Percentiles rank a stretch among this genome's conserved stretches.
phyloP scores from a whole-genome alignment of 1,140 invertebrate species.

The Bradynema listronoti region DNA sequence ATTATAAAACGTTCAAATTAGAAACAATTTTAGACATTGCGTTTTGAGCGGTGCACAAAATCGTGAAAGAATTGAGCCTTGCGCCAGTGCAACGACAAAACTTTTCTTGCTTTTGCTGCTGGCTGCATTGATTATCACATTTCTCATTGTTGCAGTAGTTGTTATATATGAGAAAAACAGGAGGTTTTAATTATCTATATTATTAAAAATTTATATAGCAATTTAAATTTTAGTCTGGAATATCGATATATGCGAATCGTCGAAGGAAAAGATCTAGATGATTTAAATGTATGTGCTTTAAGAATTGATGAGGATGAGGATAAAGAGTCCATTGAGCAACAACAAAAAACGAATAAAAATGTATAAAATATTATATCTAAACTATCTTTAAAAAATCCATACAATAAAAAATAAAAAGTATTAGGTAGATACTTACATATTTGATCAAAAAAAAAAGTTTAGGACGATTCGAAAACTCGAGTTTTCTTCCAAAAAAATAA shows the following conservation, averaged over 20 bases:
- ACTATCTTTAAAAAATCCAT: too few relatives aligned
- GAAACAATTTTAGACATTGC: constrained; percentile 33
- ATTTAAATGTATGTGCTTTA: constrained; percentile 26
- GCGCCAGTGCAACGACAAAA: constrained; percentile 25
- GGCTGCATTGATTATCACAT: constrained; percentile 30
- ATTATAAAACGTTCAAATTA: not conserved
- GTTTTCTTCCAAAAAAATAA: too few relatives aligned
- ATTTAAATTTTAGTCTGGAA: constrained; percentile 30
- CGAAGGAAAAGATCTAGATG: constrained; percentile 40
- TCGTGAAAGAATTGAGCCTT: constrained; percentile 33
- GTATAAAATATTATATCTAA: too few relatives aligned
- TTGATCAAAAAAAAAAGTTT: too few relatives aligned
- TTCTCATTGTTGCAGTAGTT: constrained; percentile 31
- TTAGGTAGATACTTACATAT: too few relatives aligned
- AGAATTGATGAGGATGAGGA: constrained; percentile 37
- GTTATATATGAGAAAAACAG: constrained; percentile 40
- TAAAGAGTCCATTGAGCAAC: too few relatives aligned
- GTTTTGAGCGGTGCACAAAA: constrained; percentile 41
- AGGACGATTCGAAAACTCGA: too few relatives aligned
- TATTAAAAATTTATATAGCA: not conserved
- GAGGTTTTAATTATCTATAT: constrained; percentile 21
- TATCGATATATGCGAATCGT: constrained; percentile 41
- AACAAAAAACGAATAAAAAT: too few relatives aligned
- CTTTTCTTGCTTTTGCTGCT: constrained; percentile 28
- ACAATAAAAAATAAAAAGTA: too few relatives aligned